Evolutionary conservation across 2,113 vertebrate genomes (phyloP), one percentile per base, ranked within the genome.

Genomic region (Cynoglossus semilaevis): DNA sequence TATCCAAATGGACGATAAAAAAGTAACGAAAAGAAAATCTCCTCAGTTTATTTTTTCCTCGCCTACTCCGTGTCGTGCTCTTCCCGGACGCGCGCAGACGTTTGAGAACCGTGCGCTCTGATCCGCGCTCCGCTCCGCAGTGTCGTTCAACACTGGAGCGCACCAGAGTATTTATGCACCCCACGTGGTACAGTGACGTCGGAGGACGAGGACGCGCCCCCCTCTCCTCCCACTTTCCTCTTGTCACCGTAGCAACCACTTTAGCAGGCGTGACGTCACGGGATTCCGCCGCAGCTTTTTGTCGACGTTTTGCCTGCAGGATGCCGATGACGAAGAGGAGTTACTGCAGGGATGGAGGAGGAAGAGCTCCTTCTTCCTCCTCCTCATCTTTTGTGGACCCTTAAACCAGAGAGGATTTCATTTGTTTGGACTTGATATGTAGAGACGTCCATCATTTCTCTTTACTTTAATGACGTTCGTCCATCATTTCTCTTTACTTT

Each of bases 221-320:
- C 42, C 0, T 3, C 17, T 36, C 10, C 34, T 16, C 0, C 46
- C 18, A 2, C 17, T 17, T 18, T 48, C 22, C 47, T 1, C 6
- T 34, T 50, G 88, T 89, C 51, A 47, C 88, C 77, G 63, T 7
- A 52, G 81, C 71, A 84, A 87, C 85, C 14, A 42, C 14, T 40
- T 1, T 6, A 29, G n/a, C 15, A 34, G 47, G 46, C 54, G 72
- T 87, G 88, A 91, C 75, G 82, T 88, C 82, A 84, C 81, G 86
- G 87, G 80, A 88, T 87, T 85, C 86, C 88, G 51, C 73, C 38
- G 69, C 80, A 62, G 63, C 66, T 61, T 15, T 49, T 15, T 49
- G 51, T 41, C 51, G 22, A 29, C 22, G 22, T 29, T 29, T 29
- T 47, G 63, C 56, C 69, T 70, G 56, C n/a, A 76, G 77, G 51